Conservation (phyloP, 1,140 invertebrate genomes). For the Tetragnatha versicolor region DNA sequence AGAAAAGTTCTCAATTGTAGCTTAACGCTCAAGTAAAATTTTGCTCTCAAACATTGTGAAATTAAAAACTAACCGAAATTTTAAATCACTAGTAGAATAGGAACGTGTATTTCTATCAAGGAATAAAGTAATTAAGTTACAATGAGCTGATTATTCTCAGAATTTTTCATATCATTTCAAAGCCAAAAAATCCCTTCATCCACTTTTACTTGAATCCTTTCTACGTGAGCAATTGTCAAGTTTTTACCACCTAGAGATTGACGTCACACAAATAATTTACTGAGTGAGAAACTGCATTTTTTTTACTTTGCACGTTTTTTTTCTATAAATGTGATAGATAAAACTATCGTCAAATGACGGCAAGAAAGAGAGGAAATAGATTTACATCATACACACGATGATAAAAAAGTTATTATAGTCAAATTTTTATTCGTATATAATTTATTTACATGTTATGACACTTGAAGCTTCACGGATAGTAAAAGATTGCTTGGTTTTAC, state of each 20-base stretch:
- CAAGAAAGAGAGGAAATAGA: conserved; percentile 28
- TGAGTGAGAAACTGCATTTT: conserved; percentile 26
- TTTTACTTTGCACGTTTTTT: conserved; percentile 16
- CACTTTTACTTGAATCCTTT: no score
- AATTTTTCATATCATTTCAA: no score
- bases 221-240: not conserved
- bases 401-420: not conserved
- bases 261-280: not conserved
- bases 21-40: no score
- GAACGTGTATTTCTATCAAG: no score
- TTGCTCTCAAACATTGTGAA: no score
- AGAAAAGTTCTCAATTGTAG: no score
- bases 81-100: no score
- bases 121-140: no score
- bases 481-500: not conserved
- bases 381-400: not conserved
- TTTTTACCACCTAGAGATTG: conserved; percentile 13
- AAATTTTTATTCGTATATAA: no score
- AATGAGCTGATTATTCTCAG: no score
- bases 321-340: conserved; percentile 23
- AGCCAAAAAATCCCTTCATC: no score
- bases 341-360: conserved; percentile 26
- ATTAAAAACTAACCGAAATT: no score
- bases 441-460: conserved; percentile 51
- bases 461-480: conserved; percentile 35